Evolutionary conservation across 2,888 invertebrate species (phyloP), one percentile per base, ranked within the genome.

Genomic region (Coelopa pilipes): DNA sequence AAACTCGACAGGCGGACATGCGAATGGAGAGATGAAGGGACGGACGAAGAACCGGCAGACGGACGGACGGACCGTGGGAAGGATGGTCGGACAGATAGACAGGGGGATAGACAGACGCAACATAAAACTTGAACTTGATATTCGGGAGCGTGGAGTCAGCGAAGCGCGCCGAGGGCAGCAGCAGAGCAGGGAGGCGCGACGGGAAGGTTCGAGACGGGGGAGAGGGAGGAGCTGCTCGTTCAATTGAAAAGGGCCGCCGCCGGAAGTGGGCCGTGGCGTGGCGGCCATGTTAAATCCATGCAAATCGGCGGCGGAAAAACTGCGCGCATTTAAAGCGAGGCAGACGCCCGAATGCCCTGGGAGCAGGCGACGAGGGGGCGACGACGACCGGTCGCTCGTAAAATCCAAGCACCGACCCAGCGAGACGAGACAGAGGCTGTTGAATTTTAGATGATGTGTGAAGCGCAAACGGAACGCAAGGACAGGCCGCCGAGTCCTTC

Each of bases 111-210:
- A 62, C 55, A 72, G 73, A 68, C 62, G 57, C 68, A 63, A 60
- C 72, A 66, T 75, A 66, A 62, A 60, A 71, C 63, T 73, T 75
- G 67, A 75, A 73, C 63, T 73, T 75, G 73, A 71, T 68, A 73
- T 73, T 68, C 55, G 67, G 34, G 34, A 67, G 68, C 63, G 68
- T 24, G 57, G 73, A 73, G 2, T 34, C 34, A 34, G 34, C 34
- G n/a, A 53, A 53, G 15, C 53, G 10, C 24, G 1, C 34, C 21
- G 13, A 13, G 2, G 15, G 21, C 10, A 60, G 0, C 24, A 24
- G 60, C 34, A 34, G 1, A 21, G 21, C 21, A 60, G 21, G 34
- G 7, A 2, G 7, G 34, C n/a, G n/a, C n/a, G n/a, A n/a, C n/a
- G n/a, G n/a, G n/a, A n/a, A 72, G 75, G 71, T 47, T 71, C 71